Percentiles rank a stretch among this genome's conserved stretches.
These are phyloP conservation scores for Gasteruption jaculator DNA, from an alignment of 2,888 invertebrate species.

Conservation along the genomic window DNA sequence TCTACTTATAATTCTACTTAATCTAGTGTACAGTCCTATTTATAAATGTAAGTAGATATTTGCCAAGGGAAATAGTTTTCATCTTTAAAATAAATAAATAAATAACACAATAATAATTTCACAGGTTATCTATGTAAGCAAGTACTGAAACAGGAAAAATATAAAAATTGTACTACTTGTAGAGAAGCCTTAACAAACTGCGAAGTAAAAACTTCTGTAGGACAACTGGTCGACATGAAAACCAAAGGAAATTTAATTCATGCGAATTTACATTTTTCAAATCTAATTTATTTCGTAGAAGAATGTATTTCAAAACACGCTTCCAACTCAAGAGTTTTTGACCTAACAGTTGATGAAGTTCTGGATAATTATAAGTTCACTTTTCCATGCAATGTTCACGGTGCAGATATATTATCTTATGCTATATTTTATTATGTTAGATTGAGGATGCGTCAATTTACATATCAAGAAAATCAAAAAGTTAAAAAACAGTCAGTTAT, in stretches of 20 bases:
- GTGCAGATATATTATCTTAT: conserved; percentile 9
- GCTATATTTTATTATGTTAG: conserved; percentile 8
- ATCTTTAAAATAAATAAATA: too few species aligned
- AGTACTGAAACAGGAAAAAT: too few species aligned
- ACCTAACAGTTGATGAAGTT: conserved; percentile 10
- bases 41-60: too few species aligned
- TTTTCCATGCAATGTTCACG: conserved; percentile 7
- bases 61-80: too few species aligned
- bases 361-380: conserved; percentile 4
- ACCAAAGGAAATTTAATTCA: conserved; percentile 10
- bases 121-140: too few species aligned
- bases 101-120: too few species aligned
- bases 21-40: too few species aligned
- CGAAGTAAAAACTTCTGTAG: too few species aligned
- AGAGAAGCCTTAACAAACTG: too few species aligned
- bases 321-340: conserved; percentile 6
- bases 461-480: conserved; percentile 9
- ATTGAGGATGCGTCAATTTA: conserved; percentile 10
- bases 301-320: conserved; percentile 4
- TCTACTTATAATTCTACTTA: too few species aligned
- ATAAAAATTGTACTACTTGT: too few species aligned
- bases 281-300: conserved; percentile 11
- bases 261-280: conserved; percentile 9
- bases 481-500: conserved; percentile 1
- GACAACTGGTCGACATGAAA: conserved; percentile 12